phyloP scores from a whole-genome alignment of 1,140 invertebrate genomes.

The Drosophila sp. region DNA sequence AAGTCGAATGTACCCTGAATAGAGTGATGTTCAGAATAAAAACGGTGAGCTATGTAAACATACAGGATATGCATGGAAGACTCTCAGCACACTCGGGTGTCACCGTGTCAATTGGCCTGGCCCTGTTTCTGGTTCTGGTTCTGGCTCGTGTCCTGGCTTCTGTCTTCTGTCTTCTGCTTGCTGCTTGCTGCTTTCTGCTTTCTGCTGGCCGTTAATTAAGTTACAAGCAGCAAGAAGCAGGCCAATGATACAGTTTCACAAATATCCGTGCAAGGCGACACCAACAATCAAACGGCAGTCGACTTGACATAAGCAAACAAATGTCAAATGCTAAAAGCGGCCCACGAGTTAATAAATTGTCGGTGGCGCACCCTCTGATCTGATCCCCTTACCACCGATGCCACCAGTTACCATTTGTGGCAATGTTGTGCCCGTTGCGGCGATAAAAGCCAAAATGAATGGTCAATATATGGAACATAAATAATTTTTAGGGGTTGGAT shows the following conservation, averaged over 20 bases:
- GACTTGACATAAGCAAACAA: constrained; percentile 56
- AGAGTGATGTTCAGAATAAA: constrained; percentile 1
- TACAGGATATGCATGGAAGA: constrained; percentile 37
- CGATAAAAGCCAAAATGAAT: constrained; percentile 82
- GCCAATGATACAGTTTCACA: constrained; percentile 73
- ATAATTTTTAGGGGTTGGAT: constrained; percentile 79
- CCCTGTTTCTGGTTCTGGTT: too few species aligned
- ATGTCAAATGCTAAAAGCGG: constrained; percentile 70
- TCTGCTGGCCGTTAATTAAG: constrained; percentile 64
- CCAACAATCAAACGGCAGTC: constrained; percentile 70
- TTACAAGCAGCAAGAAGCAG: constrained; percentile 59
- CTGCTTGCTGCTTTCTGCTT: too few species aligned
- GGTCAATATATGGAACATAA: constrained; percentile 78
- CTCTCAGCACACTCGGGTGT: constrained; percentile 55
- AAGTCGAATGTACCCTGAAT: background rate
- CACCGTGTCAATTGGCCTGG: constrained; percentile 77
- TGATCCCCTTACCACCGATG: background rate
- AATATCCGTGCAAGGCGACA: constrained; percentile 81
- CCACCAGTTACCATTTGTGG: background rate
- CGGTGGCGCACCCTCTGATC: constrained; percentile 59
- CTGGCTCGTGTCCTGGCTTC: too few species aligned
- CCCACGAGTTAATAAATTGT: constrained; percentile 76
- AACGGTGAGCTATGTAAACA: constrained; percentile 69
- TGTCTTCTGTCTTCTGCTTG: too few species aligned
- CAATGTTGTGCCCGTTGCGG: constrained; percentile 22